phyloP scores from a whole-genome alignment of 2,113 vertebrate species.

The Coptodon rendalli region DNA sequence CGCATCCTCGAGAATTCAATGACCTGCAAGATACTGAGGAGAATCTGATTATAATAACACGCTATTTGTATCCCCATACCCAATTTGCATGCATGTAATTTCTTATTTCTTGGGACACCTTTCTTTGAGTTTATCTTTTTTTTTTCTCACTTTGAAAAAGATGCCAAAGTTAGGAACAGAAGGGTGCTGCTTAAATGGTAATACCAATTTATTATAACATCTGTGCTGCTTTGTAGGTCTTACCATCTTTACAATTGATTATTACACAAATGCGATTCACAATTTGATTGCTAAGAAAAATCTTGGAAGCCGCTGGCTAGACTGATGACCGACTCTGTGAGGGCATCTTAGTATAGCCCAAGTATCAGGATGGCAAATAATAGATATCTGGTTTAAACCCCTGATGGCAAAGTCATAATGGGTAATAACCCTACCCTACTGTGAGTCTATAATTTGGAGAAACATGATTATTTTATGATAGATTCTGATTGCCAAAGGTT shows the following conservation, averaged over 20 bases:
- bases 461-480: background rate
- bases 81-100: conserved; percentile 14
- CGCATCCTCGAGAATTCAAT: conserved; percentile 45
- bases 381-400: background rate
- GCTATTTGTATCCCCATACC: background rate
- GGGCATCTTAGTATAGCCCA: rapidly evolving
- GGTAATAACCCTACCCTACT: background rate
- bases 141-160: background rate
- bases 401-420: background rate
- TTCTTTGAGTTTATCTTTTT: background rate
- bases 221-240: background rate
- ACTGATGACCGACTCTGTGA: background rate
- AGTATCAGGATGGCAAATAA: background rate
- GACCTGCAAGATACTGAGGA: conserved; percentile 31
- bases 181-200: background rate
- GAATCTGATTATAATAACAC: conserved; percentile 61
- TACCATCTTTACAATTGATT: background rate
- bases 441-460: background rate
- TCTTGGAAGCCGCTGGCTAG: background rate
- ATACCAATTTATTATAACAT: background rate
- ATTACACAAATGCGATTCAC: background rate
- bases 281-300: background rate
- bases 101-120: background rate
- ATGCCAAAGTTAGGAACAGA: background rate
- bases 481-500: background rate